Base-by-base conservation (phyloP, 1,140 invertebrate genomes). In the Uloborus diversus region DNA sequence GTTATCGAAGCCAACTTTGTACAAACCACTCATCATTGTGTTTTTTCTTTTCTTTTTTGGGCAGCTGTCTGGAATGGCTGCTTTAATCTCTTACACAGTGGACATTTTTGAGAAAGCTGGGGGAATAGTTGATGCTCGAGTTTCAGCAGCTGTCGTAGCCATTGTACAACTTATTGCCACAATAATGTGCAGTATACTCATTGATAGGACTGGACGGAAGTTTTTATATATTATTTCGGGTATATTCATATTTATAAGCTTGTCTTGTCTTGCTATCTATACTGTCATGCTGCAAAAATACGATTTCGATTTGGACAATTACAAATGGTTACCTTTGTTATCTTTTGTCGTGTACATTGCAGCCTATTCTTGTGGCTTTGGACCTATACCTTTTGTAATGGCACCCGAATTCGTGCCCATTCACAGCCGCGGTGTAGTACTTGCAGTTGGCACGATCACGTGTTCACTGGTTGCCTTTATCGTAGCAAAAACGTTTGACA, bases 21-120 rank as follows among this genome's bases (percentile, higher is more conserved):
- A 75, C 25, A 81, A 76, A 30, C 80, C 80, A 4, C 49, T 75
- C 9, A 83, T 91, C 0, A 93, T 97, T 49, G 92, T 93, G 0
- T 85, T 97, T 7, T 93, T 93, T 3, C 88, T 98, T 35, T 97
- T 97, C 95, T 91, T 94, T 84, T 94, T 97, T 89, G 95, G 97
- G 89, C 96, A 98, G 86, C 87, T 97, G 76, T 95, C 92, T 81
- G 96, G 96, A 32, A 96, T 96, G 82, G 97, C 96, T 83, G 95
- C 95, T 2, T 92, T 97, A 27, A 96, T 97, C 82, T 97, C 97
- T 85, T 97, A 98, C 85, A 94, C 95, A 0, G 92, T 92, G 17
- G 88, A 88, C 57, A 96, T 98, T 65, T 98, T 98, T 86, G 87
- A 81, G 2, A 88, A 89, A 5, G 90, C 93, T 3, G 90, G 90